Conservation (phyloP, 2,888 invertebrate genomes). For the Caenorhabditis plicata region DNA sequence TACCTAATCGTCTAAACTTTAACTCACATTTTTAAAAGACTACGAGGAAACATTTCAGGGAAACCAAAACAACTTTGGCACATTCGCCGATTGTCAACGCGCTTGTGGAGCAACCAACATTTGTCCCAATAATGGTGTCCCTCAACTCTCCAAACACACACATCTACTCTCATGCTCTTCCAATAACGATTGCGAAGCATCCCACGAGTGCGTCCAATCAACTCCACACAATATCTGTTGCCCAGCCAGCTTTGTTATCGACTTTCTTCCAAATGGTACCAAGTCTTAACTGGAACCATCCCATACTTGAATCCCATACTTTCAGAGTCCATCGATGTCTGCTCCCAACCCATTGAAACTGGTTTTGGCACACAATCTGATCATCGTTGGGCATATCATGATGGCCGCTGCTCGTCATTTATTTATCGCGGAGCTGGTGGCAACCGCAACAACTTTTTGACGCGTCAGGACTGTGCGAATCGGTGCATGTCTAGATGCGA, state of each 20-base stretch:
- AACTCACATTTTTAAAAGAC: background rate
- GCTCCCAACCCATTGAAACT: slow-evolving; percentile 33
- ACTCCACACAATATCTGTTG: slow-evolving; percentile 26
- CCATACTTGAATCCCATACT: too few species aligned
- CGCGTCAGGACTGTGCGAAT: slow-evolving; percentile 38
- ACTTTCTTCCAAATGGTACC: background rate
- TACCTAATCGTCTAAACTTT: background rate
- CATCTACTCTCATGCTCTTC: slow-evolving; percentile 24
- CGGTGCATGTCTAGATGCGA: slow-evolving; percentile 44
- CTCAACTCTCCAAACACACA: slow-evolving; percentile 20
- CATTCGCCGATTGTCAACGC: slow-evolving; percentile 33
- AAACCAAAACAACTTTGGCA: slow-evolving; percentile 52
- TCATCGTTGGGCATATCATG: slow-evolving; percentile 46
- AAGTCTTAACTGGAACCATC: too few species aligned
- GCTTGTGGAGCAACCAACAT: slow-evolving; percentile 38
- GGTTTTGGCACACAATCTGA: slow-evolving; percentile 30
- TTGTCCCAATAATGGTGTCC: slow-evolving; percentile 21
- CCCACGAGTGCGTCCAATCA: slow-evolving; percentile 19
- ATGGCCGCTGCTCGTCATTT: slow-evolving; percentile 40
- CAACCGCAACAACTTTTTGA: slow-evolving; percentile 54
- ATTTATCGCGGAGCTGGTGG: slow-evolving; percentile 45
- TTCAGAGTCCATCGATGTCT: slow-evolving; percentile 16
- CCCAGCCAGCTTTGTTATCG: background rate
- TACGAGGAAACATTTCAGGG: too few species aligned
- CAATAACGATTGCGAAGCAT: slow-evolving; percentile 14